Percentiles rank a stretch among this genome's conserved stretches.
Conservation (phyloP, 2,888 invertebrate species). For the Dioctria rufipes region DNA sequence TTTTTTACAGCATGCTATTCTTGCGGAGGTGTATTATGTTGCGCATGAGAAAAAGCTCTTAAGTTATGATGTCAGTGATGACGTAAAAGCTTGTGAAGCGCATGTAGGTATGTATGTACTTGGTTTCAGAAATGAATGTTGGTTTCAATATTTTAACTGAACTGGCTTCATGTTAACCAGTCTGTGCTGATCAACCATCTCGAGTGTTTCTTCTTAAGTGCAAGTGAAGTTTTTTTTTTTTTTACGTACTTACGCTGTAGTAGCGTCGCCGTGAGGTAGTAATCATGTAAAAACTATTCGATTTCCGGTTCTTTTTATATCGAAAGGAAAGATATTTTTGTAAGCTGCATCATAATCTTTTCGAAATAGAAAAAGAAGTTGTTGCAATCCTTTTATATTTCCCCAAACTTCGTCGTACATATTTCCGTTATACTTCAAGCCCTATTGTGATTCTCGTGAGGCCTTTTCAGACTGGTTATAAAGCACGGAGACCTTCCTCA, state of each 20-base stretch:
- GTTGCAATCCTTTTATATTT: neutral
- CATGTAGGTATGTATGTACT: neutral
- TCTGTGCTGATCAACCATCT: slow-evolving; percentile 6
- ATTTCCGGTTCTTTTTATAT: neutral
- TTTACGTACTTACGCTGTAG: too few relatives aligned
- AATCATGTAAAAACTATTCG: neutral
- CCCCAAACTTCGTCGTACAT: too few relatives aligned
- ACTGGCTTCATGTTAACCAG: slow-evolving; percentile 24
- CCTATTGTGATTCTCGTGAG: too few relatives aligned
- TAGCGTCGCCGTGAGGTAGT: too few relatives aligned
- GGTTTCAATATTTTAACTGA: neutral
- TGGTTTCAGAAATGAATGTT: too few relatives aligned
- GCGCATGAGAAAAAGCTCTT: slow-evolving; percentile 47
- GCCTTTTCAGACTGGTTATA: too few relatives aligned
- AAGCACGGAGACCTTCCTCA: too few relatives aligned
- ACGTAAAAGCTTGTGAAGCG: slow-evolving; percentile 15
- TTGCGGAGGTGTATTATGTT: neutral
- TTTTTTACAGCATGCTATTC: neutral
- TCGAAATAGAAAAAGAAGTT: neutral
- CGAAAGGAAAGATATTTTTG: neutral
- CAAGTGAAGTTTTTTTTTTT: neutral
- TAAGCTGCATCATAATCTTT: neutral
- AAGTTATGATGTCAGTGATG: slow-evolving; percentile 32
- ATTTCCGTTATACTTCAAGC: too few relatives aligned
- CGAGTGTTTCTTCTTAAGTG: neutral